A percentile compares a stretch with the other conserved stretches of the same genome.
These are phyloP conservation scores for cattle (Bos taurus) DNA, from an alignment of 2,113 vertebrate species.

Conservation along the genomic window DNA sequence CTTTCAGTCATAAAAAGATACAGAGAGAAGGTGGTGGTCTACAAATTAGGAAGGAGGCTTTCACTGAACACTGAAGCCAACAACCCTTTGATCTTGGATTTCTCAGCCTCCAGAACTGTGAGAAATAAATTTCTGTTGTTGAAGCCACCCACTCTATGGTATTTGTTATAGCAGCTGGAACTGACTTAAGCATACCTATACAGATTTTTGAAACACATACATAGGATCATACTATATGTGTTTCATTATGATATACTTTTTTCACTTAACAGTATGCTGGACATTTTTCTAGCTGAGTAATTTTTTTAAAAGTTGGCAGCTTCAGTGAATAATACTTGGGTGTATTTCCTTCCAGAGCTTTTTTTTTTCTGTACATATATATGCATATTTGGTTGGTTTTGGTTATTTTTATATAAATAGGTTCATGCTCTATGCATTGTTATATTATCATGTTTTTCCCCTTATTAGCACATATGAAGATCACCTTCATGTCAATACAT, in stretches of 20 bases:
- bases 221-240: background rate
- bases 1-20: background rate
- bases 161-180: background rate
- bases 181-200: background rate
- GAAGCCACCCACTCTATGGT: background rate
- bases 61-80: background rate
- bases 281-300: background rate
- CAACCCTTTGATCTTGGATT: background rate
- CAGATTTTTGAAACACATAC: background rate
- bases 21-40: background rate
- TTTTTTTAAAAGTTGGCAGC: background rate
- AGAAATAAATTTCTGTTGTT: background rate
- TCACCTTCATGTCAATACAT: background rate
- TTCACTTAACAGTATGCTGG: background rate
- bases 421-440: background rate
- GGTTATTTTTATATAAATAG: background rate
- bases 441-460: background rate
- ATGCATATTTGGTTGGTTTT: background rate
- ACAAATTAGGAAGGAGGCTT: background rate
- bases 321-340: background rate
- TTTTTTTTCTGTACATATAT: background rate
- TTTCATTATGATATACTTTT: background rate
- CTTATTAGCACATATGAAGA: background rate
- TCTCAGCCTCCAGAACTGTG: background rate
- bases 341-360: background rate